Conservation (phyloP, 1,140 invertebrate species). For the Brachionus plicatilis region DNA sequence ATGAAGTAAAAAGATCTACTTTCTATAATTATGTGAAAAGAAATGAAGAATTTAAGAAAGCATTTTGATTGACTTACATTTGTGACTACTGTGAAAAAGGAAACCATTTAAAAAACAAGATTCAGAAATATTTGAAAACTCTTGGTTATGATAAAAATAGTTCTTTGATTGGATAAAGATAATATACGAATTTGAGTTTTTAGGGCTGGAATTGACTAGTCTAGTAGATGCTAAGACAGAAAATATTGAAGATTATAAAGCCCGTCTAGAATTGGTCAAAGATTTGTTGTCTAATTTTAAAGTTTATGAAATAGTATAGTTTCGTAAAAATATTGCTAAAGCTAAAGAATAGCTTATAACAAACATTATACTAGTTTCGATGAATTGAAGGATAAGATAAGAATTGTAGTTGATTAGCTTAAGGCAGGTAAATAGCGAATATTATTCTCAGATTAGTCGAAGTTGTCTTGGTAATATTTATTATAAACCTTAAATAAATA, state of each 20-base stretch:
- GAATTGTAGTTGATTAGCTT: constrained; percentile 22
- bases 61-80: not conserved
- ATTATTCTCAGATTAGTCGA: too few species aligned
- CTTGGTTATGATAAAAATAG: not conserved
- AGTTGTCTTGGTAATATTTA: too few species aligned
- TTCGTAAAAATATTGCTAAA: too few species aligned
- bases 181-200: not conserved
- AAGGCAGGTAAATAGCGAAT: too few species aligned
- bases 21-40: constrained; percentile 3
- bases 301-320: too few species aligned
- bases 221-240: not conserved
- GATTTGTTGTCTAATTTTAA: not conserved
- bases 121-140: not conserved
- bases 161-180: not conserved
- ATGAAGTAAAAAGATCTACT: not conserved
- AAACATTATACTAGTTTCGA: too few species aligned
- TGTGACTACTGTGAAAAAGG: constrained; percentile 33
- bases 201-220: not conserved
- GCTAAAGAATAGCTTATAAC: too few species aligned
- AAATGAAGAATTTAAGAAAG: not conserved
- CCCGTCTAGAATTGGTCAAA: not conserved
- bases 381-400: not conserved
- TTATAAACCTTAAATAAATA: too few species aligned
- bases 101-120: not conserved
- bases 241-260: not conserved